A percentile compares a stretch with the other conserved stretches of the same genome.
Conservation (phyloP, 2,113 vertebrate species). For the Gobius niger region DNA sequence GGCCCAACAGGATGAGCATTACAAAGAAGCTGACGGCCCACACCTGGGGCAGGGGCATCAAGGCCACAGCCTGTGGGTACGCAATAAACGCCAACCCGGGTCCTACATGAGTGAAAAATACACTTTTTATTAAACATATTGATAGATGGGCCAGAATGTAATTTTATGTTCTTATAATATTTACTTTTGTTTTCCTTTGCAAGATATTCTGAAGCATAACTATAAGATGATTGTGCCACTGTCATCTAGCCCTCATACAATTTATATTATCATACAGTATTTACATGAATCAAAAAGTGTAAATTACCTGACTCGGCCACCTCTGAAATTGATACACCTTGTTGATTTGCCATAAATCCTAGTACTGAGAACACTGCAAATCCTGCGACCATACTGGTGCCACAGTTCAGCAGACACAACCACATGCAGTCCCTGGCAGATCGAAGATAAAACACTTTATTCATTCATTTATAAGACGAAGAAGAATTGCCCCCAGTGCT, state of each 20-base stretch:
- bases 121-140: neutral
- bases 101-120: slow-evolving; percentile 52
- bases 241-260: neutral
- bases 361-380: slow-evolving; percentile 80
- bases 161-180: neutral
- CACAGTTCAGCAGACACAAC: slow-evolving; percentile 75
- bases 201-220: too few relatives aligned
- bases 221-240: neutral
- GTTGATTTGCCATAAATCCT: slow-evolving; percentile 79
- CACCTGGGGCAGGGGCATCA: slow-evolving; percentile 79
- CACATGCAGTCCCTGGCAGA: slow-evolving; percentile 69
- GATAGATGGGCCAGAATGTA: neutral
- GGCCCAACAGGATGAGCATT: slow-evolving; percentile 76
- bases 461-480: neutral
- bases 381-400: slow-evolving; percentile 76
- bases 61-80: slow-evolving; percentile 75
- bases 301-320: slow-evolving; percentile 77
- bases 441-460: neutral
- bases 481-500: too few relatives aligned
- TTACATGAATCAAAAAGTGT: neutral
- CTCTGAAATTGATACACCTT: slow-evolving; percentile 67
- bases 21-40: slow-evolving; percentile 78
- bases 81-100: slow-evolving; percentile 78
- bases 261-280: too few relatives aligned
- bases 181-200: too few relatives aligned